Conservation (phyloP, 2,113 vertebrate species). For the Pagrus major region DNA sequence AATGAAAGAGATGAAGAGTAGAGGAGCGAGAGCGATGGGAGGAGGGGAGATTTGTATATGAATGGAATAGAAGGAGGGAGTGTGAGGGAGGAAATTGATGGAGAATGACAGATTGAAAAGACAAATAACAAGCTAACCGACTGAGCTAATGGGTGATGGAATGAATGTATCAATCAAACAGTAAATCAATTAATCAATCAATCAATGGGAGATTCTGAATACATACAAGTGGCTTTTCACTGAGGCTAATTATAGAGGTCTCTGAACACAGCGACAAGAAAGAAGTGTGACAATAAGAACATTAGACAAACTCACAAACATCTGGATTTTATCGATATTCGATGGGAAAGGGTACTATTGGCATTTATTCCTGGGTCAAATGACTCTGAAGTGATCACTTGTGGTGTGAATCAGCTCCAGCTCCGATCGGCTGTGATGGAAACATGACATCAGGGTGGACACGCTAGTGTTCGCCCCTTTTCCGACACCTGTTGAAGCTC, state of each 20-base stretch:
- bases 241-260: background rate
- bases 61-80: background rate
- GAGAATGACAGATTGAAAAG: background rate
- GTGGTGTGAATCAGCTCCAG: no score
- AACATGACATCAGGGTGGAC: no score
- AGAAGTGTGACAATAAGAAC: no score
- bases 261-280: no score
- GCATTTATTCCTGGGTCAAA: no score
- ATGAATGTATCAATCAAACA: background rate
- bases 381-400: no score
- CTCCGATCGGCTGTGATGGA: no score
- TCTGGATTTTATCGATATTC: no score
- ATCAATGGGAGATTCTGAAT: background rate
- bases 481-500: no score
- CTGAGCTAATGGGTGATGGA: background rate
- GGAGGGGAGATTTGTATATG: background rate
- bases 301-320: background rate
- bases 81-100: background rate
- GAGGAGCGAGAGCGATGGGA: background rate
- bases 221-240: background rate
- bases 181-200: background rate
- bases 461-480: no score
- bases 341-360: no score
- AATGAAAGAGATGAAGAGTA: constrained; percentile 25
- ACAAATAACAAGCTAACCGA: background rate